Evolutionary conservation across 2,797 vertebrate genomes (phyloP), one percentile per base, ranked within the genome.

Genomic region (Phalanger gymnotis): DNA sequence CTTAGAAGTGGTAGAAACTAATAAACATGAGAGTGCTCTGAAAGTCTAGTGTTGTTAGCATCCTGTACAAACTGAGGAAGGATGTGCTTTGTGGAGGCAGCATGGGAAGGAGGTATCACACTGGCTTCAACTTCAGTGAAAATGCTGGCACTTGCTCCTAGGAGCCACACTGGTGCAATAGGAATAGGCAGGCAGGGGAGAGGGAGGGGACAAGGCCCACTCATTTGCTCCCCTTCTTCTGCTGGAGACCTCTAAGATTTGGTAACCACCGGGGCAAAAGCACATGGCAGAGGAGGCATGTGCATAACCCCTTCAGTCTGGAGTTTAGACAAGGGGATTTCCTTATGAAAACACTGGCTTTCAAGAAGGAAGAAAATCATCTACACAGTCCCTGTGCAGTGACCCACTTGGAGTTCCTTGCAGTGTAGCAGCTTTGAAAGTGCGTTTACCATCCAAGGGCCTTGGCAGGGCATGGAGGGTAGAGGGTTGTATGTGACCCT

Each of bases 101-200:
- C 56, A 28, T 56, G 73, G 54, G 7, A 92, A 92, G 34, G 27
- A 57, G 56, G 56, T 9, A 30, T 90, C 22, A n/a, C 66, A 51
- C 27, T 61, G 54, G 28, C 55, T 92, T 34, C 31, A 47, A 52
- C 95, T 96, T 91, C 40, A n/a, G 89, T 56, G 90, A 93, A 40
- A 90, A 91, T 34, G 81, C 5, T 10, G n/a, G 16, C 81, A 25
- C 73, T 47, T 40, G 31, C 34, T 87, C 73, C 73, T 13, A 40
- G 73, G 73, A 47, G 54, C 54, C 19, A 55, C 19, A 5, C 19
- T 55, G 81, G n/a, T 47, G n/a, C 5, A 27, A 6, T 16, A 47
- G 87, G 5, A 52, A 16, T 28, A 52, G 89, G 30, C 51, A 51
- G 27, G 11, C 3, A 10, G 30, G 22, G 25, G 90, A 30, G 28